Percentiles rank a stretch among this genome's conserved stretches.
Evolutionary conservation across 1,140 invertebrate genomes (phyloP).

Genomic region (Lineus longissimus): DNA sequence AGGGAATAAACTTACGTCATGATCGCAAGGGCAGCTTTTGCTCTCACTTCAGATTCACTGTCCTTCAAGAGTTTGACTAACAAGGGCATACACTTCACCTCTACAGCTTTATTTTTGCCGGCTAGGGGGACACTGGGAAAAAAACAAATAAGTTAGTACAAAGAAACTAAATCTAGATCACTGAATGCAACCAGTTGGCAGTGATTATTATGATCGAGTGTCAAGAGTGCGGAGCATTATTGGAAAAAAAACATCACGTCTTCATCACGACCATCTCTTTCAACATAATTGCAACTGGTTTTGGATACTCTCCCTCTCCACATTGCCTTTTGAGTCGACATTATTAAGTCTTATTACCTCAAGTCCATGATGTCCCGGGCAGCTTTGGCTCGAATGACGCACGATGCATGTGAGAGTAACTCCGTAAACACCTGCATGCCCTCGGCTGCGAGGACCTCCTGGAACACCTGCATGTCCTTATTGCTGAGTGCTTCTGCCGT

Average conservation of each 20-base stretch:
- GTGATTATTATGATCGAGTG: too few species aligned
- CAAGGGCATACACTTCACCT: slow-evolving; percentile 38
- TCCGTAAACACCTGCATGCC: slow-evolving; percentile 49
- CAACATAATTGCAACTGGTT: too few species aligned
- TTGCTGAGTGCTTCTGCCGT: slow-evolving; percentile 42
- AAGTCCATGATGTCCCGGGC: slow-evolving; percentile 54
- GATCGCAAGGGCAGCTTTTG: slow-evolving; percentile 51
- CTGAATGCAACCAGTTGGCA: too few species aligned
- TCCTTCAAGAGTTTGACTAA: slow-evolving; percentile 45
- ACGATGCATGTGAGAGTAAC: slow-evolving; percentile 35
- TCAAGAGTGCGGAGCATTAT: too few species aligned
- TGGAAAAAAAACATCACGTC: too few species aligned
- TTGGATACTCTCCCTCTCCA: too few species aligned
- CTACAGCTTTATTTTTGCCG: slow-evolving; percentile 52
- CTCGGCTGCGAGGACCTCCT: slow-evolving; percentile 33
- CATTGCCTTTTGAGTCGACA: too few species aligned
- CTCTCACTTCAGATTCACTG: slow-evolving; percentile 35
- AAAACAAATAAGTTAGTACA: slow-evolving; percentile 6
- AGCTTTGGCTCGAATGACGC: slow-evolving; percentile 43
- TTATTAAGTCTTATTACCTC: slow-evolving; percentile 32
- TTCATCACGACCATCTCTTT: too few species aligned
- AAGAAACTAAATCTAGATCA: too few species aligned
- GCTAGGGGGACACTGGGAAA: slow-evolving; percentile 44
- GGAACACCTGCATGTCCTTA: slow-evolving; percentile 49
- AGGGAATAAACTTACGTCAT: slow-evolving; percentile 50